Evolutionary conservation across 2,113 vertebrate species (phyloP), one percentile per base, ranked within the genome.

Genomic region (Tautogolabrus adspersus): DNA sequence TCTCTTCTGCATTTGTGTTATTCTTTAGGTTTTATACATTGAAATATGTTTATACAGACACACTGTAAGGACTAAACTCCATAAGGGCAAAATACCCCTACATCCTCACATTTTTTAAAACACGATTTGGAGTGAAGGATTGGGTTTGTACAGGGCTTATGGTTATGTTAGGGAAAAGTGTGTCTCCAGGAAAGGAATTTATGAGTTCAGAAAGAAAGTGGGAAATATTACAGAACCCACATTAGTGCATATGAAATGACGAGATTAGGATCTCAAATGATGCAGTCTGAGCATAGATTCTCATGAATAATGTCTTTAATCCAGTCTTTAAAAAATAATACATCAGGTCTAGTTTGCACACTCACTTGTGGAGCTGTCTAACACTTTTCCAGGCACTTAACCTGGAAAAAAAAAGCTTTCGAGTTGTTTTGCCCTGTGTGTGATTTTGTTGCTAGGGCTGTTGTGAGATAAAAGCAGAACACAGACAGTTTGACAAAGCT

Each of bases 381-480:
- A 54, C 18, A 51, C 40, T 15, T 47, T 51, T 19, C 65, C 30
- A 10, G 64, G 42, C 59, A 52, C 15, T 62, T 51, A 23, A 30
- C 11, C 55, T 34, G 10, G 15, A 55, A 21, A n/a, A 21, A n/a
- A 21, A 22, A 65, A 44, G 54, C 42, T 11, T 10, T 19, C 16
- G n/a, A 66, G 3, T 5, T 82, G 77, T 81, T 88, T 78, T 76
- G 66, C 57, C 57, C 60, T 61, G 38, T 72, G 82, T 90, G 86
- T 82, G 38, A 19, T 57, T 80, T 79, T 47, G 87, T 92, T 89
- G 84, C 88, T 72, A 79, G 10, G 84, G 57, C 52, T 81, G 18
- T 19, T 23, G 47, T 3, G 57, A 87, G 82, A 91, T 77, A 79
- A 90, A 84, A 75, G 64, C 63, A 66, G 51, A 61, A 37, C 46